Conservation (phyloP, 2,113 vertebrate genomes). For the Eulemur rufifrons region DNA sequence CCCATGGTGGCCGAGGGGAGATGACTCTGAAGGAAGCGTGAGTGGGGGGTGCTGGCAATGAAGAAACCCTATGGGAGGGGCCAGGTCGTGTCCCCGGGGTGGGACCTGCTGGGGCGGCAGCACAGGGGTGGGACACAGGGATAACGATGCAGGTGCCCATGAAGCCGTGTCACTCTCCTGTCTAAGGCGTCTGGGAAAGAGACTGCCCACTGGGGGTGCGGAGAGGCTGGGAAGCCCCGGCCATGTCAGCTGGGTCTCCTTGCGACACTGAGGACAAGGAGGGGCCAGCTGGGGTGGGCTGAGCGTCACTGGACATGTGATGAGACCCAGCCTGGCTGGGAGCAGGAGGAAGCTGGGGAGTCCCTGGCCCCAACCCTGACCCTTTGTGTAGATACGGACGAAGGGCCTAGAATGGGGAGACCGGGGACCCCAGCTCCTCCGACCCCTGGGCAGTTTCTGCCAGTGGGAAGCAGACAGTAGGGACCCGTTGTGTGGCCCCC, state of each 20-base stretch:
- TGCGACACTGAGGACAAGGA: accelerated
- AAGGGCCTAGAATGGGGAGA: too few species aligned
- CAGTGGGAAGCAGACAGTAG: not conserved
- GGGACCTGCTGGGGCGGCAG: too few species aligned
- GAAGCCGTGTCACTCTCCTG: not conserved
- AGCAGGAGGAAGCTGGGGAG: not conserved
- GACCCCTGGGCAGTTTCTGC: accelerated
- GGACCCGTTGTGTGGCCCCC: accelerated
- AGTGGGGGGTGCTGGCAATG: accelerated
- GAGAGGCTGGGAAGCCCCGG: accelerated
- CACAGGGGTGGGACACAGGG: too few species aligned
- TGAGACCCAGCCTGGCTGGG: accelerated
- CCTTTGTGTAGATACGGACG: accelerated
- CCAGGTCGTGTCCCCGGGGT: too few species aligned
- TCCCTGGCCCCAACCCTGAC: too few species aligned
- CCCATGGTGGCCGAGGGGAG: too few species aligned
- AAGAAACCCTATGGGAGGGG: not conserved
- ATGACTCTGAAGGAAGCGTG: not conserved
- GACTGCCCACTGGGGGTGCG: not conserved
- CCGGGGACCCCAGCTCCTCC: not conserved
- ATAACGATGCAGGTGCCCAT: accelerated
- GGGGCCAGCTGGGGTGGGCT: not conserved
- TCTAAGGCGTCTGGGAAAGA: too few species aligned
- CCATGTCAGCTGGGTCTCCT: not conserved
- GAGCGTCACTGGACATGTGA: not conserved